Percentiles rank a stretch among this genome's conserved stretches.
phyloP scores from a whole-genome alignment of 2,797 vertebrate species.

The Channallabes apus region DNA sequence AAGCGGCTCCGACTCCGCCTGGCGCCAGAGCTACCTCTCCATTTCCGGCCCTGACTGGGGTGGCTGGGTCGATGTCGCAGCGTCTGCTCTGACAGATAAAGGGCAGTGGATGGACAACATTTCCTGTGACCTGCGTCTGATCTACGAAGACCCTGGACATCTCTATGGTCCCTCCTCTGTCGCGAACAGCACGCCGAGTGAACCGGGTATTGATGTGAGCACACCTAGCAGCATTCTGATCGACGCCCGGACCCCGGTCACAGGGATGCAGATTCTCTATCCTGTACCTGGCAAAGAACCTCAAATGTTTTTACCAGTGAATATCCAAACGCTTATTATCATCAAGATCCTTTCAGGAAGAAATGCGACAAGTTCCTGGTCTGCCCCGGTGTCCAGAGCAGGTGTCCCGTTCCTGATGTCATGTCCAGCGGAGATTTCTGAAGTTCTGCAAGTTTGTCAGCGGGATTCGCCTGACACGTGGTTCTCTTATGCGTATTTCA shows the following conservation, averaged over 20 bases:
- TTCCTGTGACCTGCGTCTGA: constrained; percentile 74
- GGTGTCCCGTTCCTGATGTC: constrained; percentile 63
- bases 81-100: constrained; percentile 52
- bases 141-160: constrained; percentile 65
- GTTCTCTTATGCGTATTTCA: constrained; percentile 70
- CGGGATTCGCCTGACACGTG: constrained; percentile 54
- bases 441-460: constrained; percentile 56
- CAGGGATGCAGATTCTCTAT: constrained; percentile 65
- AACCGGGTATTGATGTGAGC: constrained; percentile 42
- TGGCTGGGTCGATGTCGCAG: constrained; percentile 72
- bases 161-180: constrained; percentile 47
- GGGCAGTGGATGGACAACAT: constrained; percentile 75
- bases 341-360: constrained; percentile 65
- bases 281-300: constrained; percentile 63
- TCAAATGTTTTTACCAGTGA: constrained; percentile 67
- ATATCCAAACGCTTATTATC: constrained; percentile 62
- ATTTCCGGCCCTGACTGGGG: constrained; percentile 65
- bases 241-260: constrained; percentile 45
- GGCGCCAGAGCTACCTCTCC: constrained; percentile 78
- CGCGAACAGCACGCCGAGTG: constrained; percentile 51
- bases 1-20: constrained; percentile 60
- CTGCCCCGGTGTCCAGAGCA: constrained; percentile 63
- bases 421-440: constrained; percentile 67
- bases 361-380: constrained; percentile 71
- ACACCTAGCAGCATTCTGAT: constrained; percentile 37